Base-by-base conservation (phyloP, 37 sponge, comb jelly and placozoan genomes). In the Geodia barretti region DNA sequence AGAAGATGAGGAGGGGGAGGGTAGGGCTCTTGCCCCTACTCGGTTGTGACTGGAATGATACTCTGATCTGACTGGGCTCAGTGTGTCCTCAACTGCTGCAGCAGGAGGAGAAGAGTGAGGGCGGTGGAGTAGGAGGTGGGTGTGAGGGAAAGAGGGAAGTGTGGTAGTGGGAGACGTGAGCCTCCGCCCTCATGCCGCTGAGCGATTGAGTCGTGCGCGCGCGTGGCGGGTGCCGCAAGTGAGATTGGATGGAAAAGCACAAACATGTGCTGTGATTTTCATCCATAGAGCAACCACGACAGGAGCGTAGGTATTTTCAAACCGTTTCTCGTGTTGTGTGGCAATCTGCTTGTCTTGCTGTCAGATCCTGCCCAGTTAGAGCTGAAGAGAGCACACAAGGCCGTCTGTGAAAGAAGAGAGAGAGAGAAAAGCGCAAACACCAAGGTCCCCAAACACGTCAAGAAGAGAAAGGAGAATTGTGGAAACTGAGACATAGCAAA, bases 371-470 rank as follows among this genome's bases (percentile, higher is more conserved):
- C 70, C 30, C 30, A 19, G 0, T 14, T 37, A 17, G 65, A 75
- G 62, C 14, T 72, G 61, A 84, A 89, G 76, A 88, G 39, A 30
- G 74, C 79, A 25, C 93, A 92, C 72, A 97, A 97, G 83, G 82
- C n/a, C 92, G 67, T 69, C 88, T 11, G 91, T 95, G 39, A 97
- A 95, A 43, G 93, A 97, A 65, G 93, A 89, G 47, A 87, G n/a
- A 95, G 41, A 62, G 96, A 80, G 93, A 92, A 71, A 92, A 81
- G 47, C 75, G 96, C 23, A 92, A 95, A 58, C n/a, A 80, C 79
- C 77, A 97, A 95, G 79, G 77, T 90, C 1, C 93, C 98, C 19
- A 95, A 97, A 59, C 87, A 89, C 68, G 64, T 95, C 74, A 97
- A 95, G 76, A 89, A 90, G 58, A 87, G 90, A 39, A 92, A 92